Percentiles rank a stretch among this genome's conserved stretches.
Conservation (phyloP, 2,888 invertebrate genomes). For the Malthinus flaveolus region DNA sequence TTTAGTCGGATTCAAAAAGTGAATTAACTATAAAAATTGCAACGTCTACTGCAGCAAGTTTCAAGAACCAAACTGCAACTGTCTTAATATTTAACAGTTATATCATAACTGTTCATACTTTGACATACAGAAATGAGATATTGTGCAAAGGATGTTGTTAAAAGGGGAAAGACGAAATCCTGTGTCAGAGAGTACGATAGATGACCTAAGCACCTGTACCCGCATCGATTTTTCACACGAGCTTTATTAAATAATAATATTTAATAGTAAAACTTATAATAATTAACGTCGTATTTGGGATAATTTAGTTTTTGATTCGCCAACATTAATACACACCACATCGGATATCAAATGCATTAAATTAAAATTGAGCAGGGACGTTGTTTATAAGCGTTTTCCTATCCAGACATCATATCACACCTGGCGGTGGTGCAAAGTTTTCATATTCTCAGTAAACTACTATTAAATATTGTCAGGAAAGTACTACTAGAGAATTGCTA, state of each 20-base stretch:
- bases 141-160: constrained; percentile 37
- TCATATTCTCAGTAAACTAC: too few species aligned
- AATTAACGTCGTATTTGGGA: neutral
- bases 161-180: constrained; percentile 46
- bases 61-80: too few species aligned
- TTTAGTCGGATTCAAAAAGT: too few species aligned
- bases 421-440: too few species aligned
- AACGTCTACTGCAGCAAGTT: too few species aligned
- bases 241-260: constrained; percentile 26
- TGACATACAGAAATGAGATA: constrained; percentile 38
- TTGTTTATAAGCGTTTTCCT: too few species aligned
- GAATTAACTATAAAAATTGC: too few species aligned
- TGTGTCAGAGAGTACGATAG: constrained; percentile 51
- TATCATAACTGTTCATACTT: constrained; percentile 25
- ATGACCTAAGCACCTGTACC: constrained; percentile 50
- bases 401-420: too few species aligned
- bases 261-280: constrained; percentile 12
- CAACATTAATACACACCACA: neutral
- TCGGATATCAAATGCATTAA: too few species aligned
- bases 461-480: too few species aligned
- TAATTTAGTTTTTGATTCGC: neutral
- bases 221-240: constrained; percentile 50
- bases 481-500: too few species aligned
- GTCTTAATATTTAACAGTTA: neutral
- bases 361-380: too few species aligned